Evolutionary conservation across 2,797 vertebrate species (phyloP), one percentile per base, ranked within the genome.

Genomic region (Fratercula arctica): DNA sequence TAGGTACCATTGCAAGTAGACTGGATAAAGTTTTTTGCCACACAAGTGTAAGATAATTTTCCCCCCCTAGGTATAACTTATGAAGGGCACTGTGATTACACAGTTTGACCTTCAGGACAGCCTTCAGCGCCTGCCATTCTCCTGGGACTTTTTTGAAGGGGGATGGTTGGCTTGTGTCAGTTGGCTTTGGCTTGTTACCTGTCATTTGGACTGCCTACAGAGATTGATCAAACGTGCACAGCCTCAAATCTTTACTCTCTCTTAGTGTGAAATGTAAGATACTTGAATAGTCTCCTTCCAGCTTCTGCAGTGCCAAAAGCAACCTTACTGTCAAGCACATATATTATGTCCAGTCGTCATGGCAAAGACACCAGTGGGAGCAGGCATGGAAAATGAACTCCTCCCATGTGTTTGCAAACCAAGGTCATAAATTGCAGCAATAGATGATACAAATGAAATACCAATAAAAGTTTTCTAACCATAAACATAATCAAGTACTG

Each of bases 201-300:
- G 24, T 63, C 45, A 39, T 92, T 80, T 88, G 48, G 48, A 43
- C 24, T 24, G 28, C 11, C 6, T 18, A 19, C 25, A 89, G 39
- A 67, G 16, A 17, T 28, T 51, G n/a, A n/a, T 75, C 48, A 53
- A 61, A 33, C 28, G 61, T 41, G 41, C 78, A 73, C 12, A 56
- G 48, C 28, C 50, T 94, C n/a, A 50, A 37, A 29, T 82, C 50
- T 82, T 87, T 69, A 31, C 11, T 76, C 7, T 72, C 29, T 89
- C 29, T 48, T 37, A 54, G 0, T 21, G 12, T 61, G 56, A 37
- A 16, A 8, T 16, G 4, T 4, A 21, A 43, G n/a, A 53, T n/a
- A 57, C 23, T 67, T 51, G 26, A 35, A n/a, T 43, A 75, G 46
- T 28, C 35, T 76, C 16, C 80, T 81, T 70, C 51, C 53, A 90